Conservation (phyloP, 2,113 vertebrate genomes). For the Diadophis punctatus region DNA sequence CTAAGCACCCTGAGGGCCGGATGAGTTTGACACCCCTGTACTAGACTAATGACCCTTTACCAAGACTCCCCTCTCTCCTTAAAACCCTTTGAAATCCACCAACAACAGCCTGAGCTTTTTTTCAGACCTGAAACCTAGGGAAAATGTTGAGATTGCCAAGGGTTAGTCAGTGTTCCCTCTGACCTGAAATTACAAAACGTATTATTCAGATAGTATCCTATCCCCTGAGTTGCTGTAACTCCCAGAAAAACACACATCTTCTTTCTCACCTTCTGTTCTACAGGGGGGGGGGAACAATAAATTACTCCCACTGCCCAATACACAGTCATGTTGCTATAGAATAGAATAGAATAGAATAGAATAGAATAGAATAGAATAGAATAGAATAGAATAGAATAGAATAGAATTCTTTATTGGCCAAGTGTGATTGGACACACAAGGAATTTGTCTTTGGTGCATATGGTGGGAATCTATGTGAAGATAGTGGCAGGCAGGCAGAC, state of each 20-base stretch:
- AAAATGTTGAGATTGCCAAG: neutral
- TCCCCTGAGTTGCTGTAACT: neutral
- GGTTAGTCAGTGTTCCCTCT: neutral
- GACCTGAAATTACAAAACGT: neutral
- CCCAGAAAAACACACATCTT: neutral
- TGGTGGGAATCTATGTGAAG: neutral
- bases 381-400: too few species aligned
- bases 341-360: too few species aligned
- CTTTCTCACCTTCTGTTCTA: neutral
- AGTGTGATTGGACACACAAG: too few species aligned
- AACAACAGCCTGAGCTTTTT: neutral
- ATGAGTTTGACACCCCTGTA: neutral
- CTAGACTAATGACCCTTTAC: neutral
- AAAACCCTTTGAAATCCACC: neutral
- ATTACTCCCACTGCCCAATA: neutral
- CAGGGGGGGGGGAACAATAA: neutral
- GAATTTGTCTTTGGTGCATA: too few species aligned
- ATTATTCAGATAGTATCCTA: neutral
- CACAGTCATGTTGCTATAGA: neutral
- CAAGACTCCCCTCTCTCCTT: neutral
- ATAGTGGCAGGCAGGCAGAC: neutral
- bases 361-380: too few species aligned
- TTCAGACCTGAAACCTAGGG: neutral
- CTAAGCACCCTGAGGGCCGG: accelerated
- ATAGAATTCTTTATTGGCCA: too few species aligned